These are phyloP conservation scores for Cichladusa arquata DNA, from an alignment of 2,113 vertebrate species.

Conservation along the genomic window DNA sequence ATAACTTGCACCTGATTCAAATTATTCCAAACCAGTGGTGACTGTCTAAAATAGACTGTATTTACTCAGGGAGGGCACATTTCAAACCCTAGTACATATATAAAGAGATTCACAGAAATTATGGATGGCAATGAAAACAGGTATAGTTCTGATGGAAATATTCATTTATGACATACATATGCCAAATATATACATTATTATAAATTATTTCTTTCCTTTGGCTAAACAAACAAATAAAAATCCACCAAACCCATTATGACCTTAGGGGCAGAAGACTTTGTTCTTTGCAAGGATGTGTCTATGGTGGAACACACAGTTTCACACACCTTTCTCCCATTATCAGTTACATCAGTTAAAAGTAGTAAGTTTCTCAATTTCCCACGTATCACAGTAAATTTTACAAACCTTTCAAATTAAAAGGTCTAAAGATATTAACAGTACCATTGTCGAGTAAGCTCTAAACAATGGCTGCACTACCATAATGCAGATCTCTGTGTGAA, in stretches of 20 bases:
- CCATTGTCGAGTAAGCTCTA: not conserved
- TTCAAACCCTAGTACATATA: not conserved
- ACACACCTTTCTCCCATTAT: accelerated
- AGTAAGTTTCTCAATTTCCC: not conserved
- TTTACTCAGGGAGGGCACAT: not conserved
- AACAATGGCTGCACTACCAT: not conserved
- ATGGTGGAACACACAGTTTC: not conserved
- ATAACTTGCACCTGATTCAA: not conserved
- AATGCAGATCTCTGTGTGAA: not conserved
- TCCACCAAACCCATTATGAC: not conserved
- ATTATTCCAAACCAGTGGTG: not conserved
- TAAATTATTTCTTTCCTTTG: not conserved
- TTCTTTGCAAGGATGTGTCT: not conserved
- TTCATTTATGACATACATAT: not conserved
- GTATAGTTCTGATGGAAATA: not conserved
- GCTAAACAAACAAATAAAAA: not conserved
- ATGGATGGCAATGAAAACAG: not conserved
- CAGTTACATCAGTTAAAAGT: not conserved
- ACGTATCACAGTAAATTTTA: not conserved
- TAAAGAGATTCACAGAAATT: not conserved
- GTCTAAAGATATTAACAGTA: not conserved
- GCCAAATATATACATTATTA: not conserved
- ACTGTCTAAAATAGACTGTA: not conserved
- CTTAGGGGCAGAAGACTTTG: not conserved
- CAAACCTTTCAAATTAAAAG: not conserved